Evolutionary conservation across 2,888 invertebrate species (phyloP), one percentile per base, ranked within the genome.

Genomic region (Dusona sp.): DNA sequence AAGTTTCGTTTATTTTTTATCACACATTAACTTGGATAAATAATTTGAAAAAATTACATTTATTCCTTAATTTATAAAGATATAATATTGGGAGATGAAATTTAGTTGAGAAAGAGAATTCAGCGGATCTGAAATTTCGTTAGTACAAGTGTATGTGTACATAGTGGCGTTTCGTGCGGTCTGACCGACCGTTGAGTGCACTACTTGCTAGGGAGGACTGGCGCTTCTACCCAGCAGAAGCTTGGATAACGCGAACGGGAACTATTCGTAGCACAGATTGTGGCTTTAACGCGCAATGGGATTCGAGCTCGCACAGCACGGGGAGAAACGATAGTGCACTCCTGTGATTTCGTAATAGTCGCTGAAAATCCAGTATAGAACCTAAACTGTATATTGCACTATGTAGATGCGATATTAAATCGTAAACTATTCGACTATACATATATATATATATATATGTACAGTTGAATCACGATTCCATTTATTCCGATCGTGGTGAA

Each of bases 251-350:
- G 75, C 54, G 73, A 48, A 75, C 48, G 72, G 68, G 70, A 77
- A 67, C 85, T 73, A 85, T 85, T 73, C 73, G 78, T 48, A 45
- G 81, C 65, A 25, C 81, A 81, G 81, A 85, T 85, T 78, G 80
- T 81, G 80, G 84, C 77, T 80, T 80, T 77, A 84, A 64, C 81
- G 67, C 48, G 61, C 64, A 36, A 77, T 65, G 72, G 73, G 57
- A 81, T 67, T 77, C 54, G 57, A 81, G 81, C 65, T n/a, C 73
- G 42, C 36, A 38, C 29, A 75, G 79, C 29, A 65, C 61, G 19
- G 36, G 57, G 42, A n/a, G 61, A n/a, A 73, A 73, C 67, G 73
- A 81, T 72, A 65, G 65, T 85, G 77, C 42, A 77, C 70, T 80
- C 64, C 54, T 77, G 65, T 78, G 75, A 81, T 85, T 85, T 85